phyloP scores from a whole-genome alignment of 1,140 invertebrate genomes.

The Venustaconcha ellipsiformis region DNA sequence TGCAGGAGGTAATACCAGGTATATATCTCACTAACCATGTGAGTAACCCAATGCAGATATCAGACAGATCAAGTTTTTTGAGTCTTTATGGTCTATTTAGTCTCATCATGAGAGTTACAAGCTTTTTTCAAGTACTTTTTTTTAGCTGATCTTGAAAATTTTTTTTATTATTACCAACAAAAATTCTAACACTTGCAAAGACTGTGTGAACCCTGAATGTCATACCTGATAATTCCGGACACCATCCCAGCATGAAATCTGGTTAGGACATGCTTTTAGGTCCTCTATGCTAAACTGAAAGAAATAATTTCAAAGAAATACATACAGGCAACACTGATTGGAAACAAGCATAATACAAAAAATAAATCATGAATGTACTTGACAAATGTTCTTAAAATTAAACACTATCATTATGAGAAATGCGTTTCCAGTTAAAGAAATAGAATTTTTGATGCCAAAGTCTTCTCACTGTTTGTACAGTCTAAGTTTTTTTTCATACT shows the following conservation, averaged over 20 bases:
- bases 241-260: conserved; percentile 67
- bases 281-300: conserved; percentile 67
- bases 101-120: too few species aligned
- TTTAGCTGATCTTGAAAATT: neutral
- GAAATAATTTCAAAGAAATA: conserved; percentile 11
- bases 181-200: neutral
- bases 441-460: neutral
- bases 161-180: neutral
- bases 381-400: too few species aligned
- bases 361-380: too few species aligned
- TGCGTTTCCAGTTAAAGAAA: neutral
- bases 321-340: neutral
- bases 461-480: too few species aligned
- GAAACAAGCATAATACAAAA: neutral
- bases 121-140: neutral
- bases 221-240: conserved; percentile 66
- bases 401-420: too few species aligned
- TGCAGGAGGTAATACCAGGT: too few species aligned
- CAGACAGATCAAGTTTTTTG: too few species aligned
- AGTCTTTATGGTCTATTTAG: too few species aligned
- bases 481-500: too few species aligned
- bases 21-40: too few species aligned
- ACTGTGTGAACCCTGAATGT: neutral
- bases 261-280: conserved; percentile 56
- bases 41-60: too few species aligned